Conservation (phyloP, 2,113 vertebrate species). For the Hippocampus guttulatus region DNA sequence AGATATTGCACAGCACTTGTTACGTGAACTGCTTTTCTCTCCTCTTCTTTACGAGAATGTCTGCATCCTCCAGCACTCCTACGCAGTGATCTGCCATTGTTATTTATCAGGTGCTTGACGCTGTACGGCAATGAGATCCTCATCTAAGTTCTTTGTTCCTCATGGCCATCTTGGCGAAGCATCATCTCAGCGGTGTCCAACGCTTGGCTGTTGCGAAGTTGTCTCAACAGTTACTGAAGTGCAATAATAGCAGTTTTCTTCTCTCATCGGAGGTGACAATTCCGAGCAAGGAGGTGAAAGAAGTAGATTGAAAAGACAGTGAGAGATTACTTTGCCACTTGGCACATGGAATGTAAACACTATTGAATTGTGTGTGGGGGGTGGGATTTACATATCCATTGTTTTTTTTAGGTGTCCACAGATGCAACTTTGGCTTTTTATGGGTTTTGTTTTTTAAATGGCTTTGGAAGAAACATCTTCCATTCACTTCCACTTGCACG, state of each 20-base stretch:
- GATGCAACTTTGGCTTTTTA: conserved; percentile 33
- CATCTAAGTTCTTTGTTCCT: conserved; percentile 47
- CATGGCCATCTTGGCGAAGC: conserved; percentile 49
- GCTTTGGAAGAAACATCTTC: conserved; percentile 10
- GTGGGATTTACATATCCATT: conserved; percentile 44
- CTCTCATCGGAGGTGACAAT: conserved; percentile 67
- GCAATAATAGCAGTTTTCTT: conserved; percentile 74
- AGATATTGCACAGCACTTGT: background rate
- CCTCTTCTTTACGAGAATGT: conserved; percentile 24
- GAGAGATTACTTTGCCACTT: conserved; percentile 56
- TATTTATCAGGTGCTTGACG: conserved; percentile 57
- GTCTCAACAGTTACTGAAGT: conserved; percentile 71
- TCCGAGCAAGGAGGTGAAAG: conserved; percentile 41
- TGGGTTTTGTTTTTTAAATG: conserved; percentile 21
- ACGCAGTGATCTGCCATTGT: conserved; percentile 36
- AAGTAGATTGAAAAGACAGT: conserved; percentile 46
- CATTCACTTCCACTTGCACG: background rate
- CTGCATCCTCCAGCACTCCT: conserved; percentile 27
- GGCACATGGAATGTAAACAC: conserved; percentile 41
- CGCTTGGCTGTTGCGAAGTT: conserved; percentile 66
- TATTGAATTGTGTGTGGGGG: conserved; percentile 2
- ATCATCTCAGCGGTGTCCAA: conserved; percentile 58
- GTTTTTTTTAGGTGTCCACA: conserved; percentile 47
- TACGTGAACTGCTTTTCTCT: background rate
- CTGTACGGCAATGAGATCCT: conserved; percentile 48